phyloP scores from a whole-genome alignment of 1,140 invertebrate species.

The Drosophila baimaii region DNA sequence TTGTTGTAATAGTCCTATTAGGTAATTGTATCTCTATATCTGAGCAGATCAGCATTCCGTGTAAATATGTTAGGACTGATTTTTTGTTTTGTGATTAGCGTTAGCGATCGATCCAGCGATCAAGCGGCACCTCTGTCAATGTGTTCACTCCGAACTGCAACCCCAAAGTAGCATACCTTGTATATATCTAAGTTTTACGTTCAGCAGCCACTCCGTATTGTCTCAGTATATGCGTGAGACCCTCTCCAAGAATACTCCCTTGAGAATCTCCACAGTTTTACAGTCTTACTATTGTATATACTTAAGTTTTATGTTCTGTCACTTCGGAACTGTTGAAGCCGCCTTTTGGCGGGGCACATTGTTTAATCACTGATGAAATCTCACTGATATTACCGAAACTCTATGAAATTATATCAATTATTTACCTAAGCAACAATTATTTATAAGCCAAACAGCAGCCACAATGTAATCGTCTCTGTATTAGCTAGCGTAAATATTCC shows the following conservation, averaged over 20 bases:
- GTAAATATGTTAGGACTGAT: conserved; percentile 77
- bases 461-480: conserved; percentile 37
- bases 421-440: conserved; percentile 51
- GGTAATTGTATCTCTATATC: conserved; percentile 41
- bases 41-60: conserved; percentile 46
- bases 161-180: conserved; percentile 17
- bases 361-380: conserved; percentile 68
- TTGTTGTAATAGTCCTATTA: conserved; percentile 55
- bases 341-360: conserved; percentile 42
- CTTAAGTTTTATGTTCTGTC: conserved; percentile 34
- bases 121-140: conserved; percentile 33
- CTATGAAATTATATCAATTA: conserved; percentile 71
- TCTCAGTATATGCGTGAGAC: conserved; percentile 5
- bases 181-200: conserved; percentile 17
- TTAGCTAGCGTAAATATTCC: conserved; percentile 68
- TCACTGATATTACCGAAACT: conserved; percentile 58
- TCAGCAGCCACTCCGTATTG: conserved; percentile 1
- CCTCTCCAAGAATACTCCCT: conserved; percentile 14
- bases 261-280: conserved; percentile 8
- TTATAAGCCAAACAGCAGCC: conserved; percentile 26
- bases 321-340: conserved; percentile 34
- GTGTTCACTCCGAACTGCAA: conserved; percentile 56
- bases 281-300: conserved; percentile 45
- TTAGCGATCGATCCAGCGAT: conserved; percentile 37
- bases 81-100: conserved; percentile 65